Conservation (phyloP, 2,888 invertebrate species). For the Ophonus ardosiacus region DNA sequence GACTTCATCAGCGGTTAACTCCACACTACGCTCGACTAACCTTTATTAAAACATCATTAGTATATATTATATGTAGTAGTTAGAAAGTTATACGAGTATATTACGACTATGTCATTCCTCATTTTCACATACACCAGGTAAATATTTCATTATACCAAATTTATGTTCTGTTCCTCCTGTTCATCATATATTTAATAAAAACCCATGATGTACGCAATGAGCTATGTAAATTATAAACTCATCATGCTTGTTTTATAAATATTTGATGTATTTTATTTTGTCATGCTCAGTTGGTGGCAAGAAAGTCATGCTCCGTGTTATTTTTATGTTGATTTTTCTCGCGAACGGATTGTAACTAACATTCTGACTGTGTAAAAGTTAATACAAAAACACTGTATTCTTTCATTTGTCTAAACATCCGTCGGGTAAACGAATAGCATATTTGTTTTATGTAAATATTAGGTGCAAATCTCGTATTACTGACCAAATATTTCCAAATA, state of each 20-base stretch:
- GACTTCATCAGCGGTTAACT: too few species aligned
- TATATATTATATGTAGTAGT: too few species aligned
- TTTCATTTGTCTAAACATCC: not conserved
- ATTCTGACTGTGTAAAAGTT: conserved; percentile 6
- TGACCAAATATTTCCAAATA: not conserved
- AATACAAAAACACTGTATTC: not conserved
- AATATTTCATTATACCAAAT: not conserved
- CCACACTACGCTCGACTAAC: too few species aligned
- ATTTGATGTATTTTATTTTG: not conserved
- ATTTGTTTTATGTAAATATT: not conserved
- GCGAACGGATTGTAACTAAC: not conserved
- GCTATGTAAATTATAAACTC: not conserved
- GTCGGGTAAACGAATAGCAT: not conserved
- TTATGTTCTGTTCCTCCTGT: not conserved
- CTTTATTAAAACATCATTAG: too few species aligned
- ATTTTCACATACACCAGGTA: too few species aligned
- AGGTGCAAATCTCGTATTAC: not conserved
- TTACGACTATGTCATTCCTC: too few species aligned
- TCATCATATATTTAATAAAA: not conserved
- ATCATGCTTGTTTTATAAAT: not conserved
- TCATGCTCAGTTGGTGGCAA: not conserved
- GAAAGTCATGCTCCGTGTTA: not conserved
- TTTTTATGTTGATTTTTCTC: conserved; percentile 7
- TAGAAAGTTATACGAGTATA: too few species aligned
- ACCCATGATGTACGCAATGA: not conserved